Base-by-base conservation (phyloP, 2,888 invertebrate species). In the Perizoma affinitatum region DNA sequence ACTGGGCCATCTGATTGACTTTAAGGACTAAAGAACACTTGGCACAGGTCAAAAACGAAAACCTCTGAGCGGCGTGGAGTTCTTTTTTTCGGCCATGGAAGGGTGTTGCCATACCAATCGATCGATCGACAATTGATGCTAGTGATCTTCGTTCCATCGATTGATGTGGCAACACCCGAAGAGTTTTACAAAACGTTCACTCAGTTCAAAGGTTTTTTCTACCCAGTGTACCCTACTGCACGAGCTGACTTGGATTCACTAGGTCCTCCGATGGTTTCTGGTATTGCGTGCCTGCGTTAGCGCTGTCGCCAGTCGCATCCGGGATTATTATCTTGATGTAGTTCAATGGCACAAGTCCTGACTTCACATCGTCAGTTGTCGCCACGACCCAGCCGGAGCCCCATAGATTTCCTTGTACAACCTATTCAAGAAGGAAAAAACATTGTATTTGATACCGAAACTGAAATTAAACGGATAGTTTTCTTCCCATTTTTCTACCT, bases 311-410 rank as follows among this genome's bases (percentile, higher is more conserved):
- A 46, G 7, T 22, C n/a, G 51, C 54, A 6, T 60, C 52, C 0
- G 61, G 61, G 35, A 83, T 84, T 0, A 89, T 73, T 0, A 92
- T 80, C 71, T 85, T 91, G 10, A 93, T 83, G 69, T 95, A 95
- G 72, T 93, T 94, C 7, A 94, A 90, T 0, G 96, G 96, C 5
- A 96, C 92, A 2, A 95, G 80, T 0, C 96, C 96, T 0, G 94
- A 91, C 11, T 82, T 88, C 49, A 92, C 93, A 45, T 94, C 93
- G 80, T 95, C 94, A 0, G 92, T 79, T 0, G 93, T 82, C 0
- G 94, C 96, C 82, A 95, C 91, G 0, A 95, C 92, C 96, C 96
- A 96, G 4, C 96, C 96, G 0, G 94, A 93, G 79, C 94, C 94
- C 78, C 94, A 93, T 4, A 95, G 83, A 8, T 93, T 75, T 72